Conservation (phyloP, 2,888 invertebrate species). For the Malachius bipustulatus region DNA sequence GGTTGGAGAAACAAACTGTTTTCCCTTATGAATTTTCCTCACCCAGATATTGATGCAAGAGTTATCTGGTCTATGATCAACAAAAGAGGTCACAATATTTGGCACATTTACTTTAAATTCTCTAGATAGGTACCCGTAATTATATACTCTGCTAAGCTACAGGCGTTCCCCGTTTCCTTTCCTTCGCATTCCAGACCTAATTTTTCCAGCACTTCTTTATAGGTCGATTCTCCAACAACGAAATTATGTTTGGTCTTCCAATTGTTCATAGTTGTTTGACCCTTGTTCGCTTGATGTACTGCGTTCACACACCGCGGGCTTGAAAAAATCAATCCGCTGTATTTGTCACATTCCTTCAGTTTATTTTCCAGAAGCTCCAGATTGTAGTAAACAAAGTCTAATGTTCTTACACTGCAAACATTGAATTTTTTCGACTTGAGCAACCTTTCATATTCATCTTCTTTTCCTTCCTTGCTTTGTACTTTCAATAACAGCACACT, state of each 20-base stretch:
- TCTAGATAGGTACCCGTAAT: slow-evolving; percentile 36
- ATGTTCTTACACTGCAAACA: slow-evolving; percentile 39
- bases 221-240: slow-evolving; percentile 43
- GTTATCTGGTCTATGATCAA: too few species aligned
- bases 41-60: too few species aligned
- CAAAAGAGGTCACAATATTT: too few species aligned
- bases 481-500: slow-evolving; percentile 31
- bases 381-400: slow-evolving; percentile 42
- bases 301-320: slow-evolving; percentile 46
- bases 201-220: slow-evolving; percentile 35
- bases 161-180: slow-evolving; percentile 43
- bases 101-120: too few species aligned
- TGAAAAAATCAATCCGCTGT: slow-evolving; percentile 42
- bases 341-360: slow-evolving; percentile 36
- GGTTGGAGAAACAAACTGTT: too few species aligned
- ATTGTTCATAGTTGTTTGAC: slow-evolving; percentile 12
- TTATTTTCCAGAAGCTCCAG: slow-evolving; percentile 35
- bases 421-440: slow-evolving; percentile 37
- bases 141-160: slow-evolving; percentile 40
- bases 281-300: slow-evolving; percentile 34
- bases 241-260: slow-evolving; percentile 26
- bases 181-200: slow-evolving; percentile 40
- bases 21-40: too few species aligned
- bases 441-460: slow-evolving; percentile 38
- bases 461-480: slow-evolving; percentile 24